Evolutionary conservation across 2,113 vertebrate genomes (phyloP).

Genomic region (Eulemur rufifrons): DNA sequence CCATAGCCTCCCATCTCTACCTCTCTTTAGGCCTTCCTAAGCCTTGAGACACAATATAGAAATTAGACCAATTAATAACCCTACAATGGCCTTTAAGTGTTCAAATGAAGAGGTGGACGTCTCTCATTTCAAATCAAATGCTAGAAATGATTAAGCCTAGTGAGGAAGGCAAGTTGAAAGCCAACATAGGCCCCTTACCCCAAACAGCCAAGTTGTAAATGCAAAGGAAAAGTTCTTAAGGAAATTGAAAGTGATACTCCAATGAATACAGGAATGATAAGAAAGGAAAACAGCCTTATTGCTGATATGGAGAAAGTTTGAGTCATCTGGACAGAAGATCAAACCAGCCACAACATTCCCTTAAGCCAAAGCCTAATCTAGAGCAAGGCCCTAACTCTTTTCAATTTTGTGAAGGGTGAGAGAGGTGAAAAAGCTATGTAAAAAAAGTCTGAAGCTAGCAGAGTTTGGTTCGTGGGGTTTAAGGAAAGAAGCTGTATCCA

Average conservation of each 20-base stretch:
- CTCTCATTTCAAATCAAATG: not conserved
- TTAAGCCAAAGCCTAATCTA: not conserved
- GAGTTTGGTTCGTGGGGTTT: not conserved
- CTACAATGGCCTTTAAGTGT: not conserved
- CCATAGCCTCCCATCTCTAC: not conserved
- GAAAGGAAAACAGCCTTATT: not conserved
- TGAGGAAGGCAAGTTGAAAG: not conserved
- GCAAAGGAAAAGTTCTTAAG: not conserved
- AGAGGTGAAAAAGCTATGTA: not conserved
- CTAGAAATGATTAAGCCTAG: not conserved
- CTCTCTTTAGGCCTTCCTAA: not conserved
- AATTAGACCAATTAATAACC: not conserved
- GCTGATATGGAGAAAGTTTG: not conserved
- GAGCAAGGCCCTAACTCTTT: not conserved
- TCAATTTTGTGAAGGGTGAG: not conserved
- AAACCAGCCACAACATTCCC: not conserved
- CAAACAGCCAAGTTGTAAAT: not conserved
- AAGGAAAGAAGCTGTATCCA: not conserved
- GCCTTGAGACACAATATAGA: not conserved
- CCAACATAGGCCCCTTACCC: not conserved
- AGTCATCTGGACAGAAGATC: not conserved
- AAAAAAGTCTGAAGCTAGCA: not conserved
- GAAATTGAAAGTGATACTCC: not conserved
- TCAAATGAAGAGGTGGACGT: not conserved
- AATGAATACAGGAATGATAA: not conserved